These are phyloP conservation scores for Onychostruthus taczanowskii DNA, from an alignment of 2,113 vertebrate species.

Conservation along the genomic window DNA sequence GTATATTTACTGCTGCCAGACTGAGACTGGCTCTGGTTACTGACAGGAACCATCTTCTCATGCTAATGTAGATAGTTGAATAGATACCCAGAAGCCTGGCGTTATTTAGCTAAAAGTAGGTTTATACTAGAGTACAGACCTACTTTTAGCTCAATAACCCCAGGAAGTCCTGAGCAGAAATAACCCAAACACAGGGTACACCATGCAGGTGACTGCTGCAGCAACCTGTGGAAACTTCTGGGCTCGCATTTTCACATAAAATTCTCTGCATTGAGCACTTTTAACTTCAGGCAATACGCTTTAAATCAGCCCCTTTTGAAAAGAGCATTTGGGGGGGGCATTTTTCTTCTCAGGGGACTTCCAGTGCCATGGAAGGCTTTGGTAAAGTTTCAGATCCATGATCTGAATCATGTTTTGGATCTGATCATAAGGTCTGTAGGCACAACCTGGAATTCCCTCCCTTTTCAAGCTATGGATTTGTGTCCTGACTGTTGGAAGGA, in stretches of 20 bases:
- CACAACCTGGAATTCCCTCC: background rate
- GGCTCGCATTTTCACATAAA: background rate
- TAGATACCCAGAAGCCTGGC: background rate
- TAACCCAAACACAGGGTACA: background rate
- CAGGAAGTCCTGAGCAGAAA: slow-evolving; percentile 19
- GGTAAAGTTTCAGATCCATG: background rate
- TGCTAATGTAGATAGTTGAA: slow-evolving; percentile 41
- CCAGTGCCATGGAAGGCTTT: background rate
- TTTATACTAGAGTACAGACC: background rate
- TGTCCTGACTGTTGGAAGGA: background rate
- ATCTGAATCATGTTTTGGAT: background rate
- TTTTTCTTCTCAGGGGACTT: background rate
- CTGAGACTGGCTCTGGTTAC: background rate
- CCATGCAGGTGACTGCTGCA: background rate
- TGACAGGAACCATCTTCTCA: background rate
- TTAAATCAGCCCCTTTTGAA: background rate
- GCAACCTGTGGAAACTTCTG: background rate
- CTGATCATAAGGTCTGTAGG: background rate
- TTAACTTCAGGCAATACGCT: background rate
- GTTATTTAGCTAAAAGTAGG: slow-evolving; percentile 38
- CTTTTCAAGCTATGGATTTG: background rate
- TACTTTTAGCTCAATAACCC: too few species aligned
- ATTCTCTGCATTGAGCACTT: background rate
- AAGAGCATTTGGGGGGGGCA: background rate
- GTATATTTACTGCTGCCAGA: background rate